phyloP scores from a whole-genome alignment of 2,113 vertebrate species.

The Gobio gobio region DNA sequence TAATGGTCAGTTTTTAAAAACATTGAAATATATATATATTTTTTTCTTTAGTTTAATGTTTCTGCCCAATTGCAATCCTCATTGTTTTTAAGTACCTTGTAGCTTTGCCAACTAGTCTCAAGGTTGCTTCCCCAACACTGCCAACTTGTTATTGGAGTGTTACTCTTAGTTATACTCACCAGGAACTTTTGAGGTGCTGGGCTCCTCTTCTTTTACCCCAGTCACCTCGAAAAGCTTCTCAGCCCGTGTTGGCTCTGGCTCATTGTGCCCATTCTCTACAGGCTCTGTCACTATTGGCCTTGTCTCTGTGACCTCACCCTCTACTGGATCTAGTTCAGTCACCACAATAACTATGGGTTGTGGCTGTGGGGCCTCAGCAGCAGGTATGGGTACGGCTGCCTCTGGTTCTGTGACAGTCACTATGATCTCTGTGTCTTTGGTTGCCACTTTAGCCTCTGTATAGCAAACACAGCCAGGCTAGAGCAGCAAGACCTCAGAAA shows the following conservation, averaged over 20 bases:
- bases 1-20: not conserved
- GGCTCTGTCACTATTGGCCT: constrained; percentile 52
- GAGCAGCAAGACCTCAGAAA: constrained; percentile 69
- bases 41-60: too few relatives aligned
- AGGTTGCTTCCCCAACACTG: constrained; percentile 15
- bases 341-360: constrained; percentile 45
- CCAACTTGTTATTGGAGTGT: constrained; percentile 55
- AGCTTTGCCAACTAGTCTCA: not conserved
- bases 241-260: constrained; percentile 34
- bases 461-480: constrained; percentile 76
- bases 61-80: too few relatives aligned
- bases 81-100: not conserved
- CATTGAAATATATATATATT: too few relatives aligned
- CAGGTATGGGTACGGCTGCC: constrained; percentile 28
- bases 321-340: constrained; percentile 41
- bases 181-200: constrained; percentile 59
- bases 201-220: constrained; percentile 66
- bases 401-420: constrained; percentile 47
- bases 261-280: constrained; percentile 49
- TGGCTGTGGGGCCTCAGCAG: constrained; percentile 29
- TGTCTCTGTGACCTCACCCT: constrained; percentile 35
- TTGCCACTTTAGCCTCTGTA: constrained; percentile 75
- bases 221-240: constrained; percentile 59
- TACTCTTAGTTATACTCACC: constrained; percentile 73
- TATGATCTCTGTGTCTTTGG: constrained; percentile 44